phyloP scores from a whole-genome alignment of 2,888 invertebrate species.

The Pristionchus fissidentatus region DNA sequence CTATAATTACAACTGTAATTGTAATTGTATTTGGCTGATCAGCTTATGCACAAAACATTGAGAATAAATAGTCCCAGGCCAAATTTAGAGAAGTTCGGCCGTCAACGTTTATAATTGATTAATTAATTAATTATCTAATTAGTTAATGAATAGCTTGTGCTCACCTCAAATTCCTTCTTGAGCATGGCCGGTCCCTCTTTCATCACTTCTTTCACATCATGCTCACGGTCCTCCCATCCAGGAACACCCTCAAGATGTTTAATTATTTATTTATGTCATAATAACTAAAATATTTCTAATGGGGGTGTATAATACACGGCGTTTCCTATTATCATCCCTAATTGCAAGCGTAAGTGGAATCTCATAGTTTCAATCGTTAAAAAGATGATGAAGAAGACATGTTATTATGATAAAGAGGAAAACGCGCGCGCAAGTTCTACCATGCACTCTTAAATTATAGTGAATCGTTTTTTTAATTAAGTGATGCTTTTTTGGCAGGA shows the following conservation, averaged over 20 bases:
- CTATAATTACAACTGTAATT: too few relatives aligned
- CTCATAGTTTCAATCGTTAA: not conserved
- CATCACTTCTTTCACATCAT: conserved; percentile 63
- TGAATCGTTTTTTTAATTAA: too few relatives aligned
- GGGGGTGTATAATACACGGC: too few relatives aligned
- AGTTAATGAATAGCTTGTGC: not conserved
- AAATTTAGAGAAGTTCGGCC: not conserved
- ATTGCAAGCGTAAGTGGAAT: too few relatives aligned
- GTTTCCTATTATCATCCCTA: too few relatives aligned
- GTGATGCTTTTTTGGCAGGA: too few relatives aligned
- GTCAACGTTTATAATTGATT: too few relatives aligned
- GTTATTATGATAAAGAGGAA: not conserved
- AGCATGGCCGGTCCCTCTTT: conserved; percentile 59
- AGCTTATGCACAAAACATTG: too few relatives aligned
- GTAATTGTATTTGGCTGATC: not conserved
- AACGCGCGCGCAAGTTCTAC: not conserved
- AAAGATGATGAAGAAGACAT: not conserved
- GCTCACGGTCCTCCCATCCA: conserved; percentile 63
- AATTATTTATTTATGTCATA: not conserved
- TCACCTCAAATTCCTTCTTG: conserved; percentile 63
- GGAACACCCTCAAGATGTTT: conserved; percentile 56
- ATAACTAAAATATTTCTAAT: not conserved
- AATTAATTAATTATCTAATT: too few relatives aligned
- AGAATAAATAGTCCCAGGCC: not conserved
- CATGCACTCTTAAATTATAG: too few relatives aligned